Percentiles rank a stretch among this genome's conserved stretches.
These are phyloP conservation scores for Ptyas mucosa DNA, from an alignment of 2,113 vertebrate species.

Conservation along the genomic window DNA sequence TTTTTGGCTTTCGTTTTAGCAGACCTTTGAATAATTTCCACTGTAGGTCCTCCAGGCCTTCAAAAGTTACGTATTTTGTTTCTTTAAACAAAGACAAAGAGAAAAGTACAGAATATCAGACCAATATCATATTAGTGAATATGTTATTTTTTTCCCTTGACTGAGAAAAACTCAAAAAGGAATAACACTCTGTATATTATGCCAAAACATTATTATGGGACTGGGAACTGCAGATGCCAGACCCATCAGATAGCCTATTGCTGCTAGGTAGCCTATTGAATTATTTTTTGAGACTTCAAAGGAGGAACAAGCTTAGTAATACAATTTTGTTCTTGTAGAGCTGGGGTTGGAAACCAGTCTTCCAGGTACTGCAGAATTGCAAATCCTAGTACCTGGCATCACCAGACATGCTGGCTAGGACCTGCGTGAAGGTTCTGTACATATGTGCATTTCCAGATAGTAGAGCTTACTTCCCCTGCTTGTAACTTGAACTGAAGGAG, in stretches of 20 bases:
- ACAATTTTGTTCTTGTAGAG: neutral
- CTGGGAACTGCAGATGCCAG: neutral
- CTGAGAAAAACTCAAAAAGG: neutral
- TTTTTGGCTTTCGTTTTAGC: neutral
- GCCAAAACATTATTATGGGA: neutral
- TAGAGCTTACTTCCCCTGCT: neutral
- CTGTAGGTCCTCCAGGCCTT: slow-evolving; percentile 12
- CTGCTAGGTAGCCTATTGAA: neutral
- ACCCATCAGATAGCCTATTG: neutral
- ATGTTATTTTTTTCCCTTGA: neutral
- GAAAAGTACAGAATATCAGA: neutral
- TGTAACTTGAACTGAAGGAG: neutral
- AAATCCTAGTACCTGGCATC: neutral
- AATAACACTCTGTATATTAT: neutral
- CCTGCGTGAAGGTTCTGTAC: neutral
- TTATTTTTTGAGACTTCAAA: neutral
- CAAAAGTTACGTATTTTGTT: slow-evolving; percentile 15
- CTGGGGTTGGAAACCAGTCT: neutral
- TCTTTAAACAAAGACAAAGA: neutral
- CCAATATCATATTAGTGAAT: neutral
- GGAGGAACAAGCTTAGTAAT: slow-evolving; percentile 11
- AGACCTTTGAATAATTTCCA: slow-evolving; percentile 28
- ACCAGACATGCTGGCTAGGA: neutral
- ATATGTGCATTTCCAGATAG: neutral
- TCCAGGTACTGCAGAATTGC: neutral